Conservation (phyloP, 1,140 invertebrate species). For the Homalodisca vitripennis region DNA sequence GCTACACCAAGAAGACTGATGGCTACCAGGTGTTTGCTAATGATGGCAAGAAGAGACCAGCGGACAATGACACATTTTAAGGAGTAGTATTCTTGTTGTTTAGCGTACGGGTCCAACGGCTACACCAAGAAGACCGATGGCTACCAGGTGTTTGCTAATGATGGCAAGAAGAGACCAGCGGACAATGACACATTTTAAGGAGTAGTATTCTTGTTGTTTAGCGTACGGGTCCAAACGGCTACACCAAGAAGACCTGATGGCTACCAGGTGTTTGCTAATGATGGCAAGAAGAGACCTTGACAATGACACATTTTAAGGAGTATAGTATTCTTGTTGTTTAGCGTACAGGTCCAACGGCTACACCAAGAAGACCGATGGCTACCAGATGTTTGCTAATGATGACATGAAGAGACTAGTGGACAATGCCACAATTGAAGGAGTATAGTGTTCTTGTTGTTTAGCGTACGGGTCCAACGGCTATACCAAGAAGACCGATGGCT, state of each 20-base stretch:
- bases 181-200: too few relatives aligned
- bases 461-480: slow-evolving; percentile 11
- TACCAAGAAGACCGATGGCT: slow-evolving; percentile 12
- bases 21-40: background rate
- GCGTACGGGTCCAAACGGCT: slow-evolving; percentile 7
- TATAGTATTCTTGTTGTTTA: too few relatives aligned
- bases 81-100: background rate
- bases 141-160: background rate
- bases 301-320: too few relatives aligned
- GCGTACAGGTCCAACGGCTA: slow-evolving; percentile 5
- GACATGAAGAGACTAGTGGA: too few relatives aligned
- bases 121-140: slow-evolving; percentile 16
- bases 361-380: slow-evolving; percentile 14
- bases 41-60: too few relatives aligned
- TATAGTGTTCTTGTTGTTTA: background rate
- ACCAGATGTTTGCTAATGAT: background rate
- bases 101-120: slow-evolving; percentile 8
- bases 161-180: slow-evolving; percentile 17
- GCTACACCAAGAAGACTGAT: slow-evolving; percentile 14
- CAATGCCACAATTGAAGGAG: too few relatives aligned
- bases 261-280: background rate
- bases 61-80: too few relatives aligned
- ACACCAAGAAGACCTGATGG: slow-evolving; percentile 15
- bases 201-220: too few relatives aligned
- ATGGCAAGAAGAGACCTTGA: slow-evolving; percentile 21